Base-by-base conservation (phyloP, 2,888 invertebrate genomes). In the Andrena flavipes region DNA sequence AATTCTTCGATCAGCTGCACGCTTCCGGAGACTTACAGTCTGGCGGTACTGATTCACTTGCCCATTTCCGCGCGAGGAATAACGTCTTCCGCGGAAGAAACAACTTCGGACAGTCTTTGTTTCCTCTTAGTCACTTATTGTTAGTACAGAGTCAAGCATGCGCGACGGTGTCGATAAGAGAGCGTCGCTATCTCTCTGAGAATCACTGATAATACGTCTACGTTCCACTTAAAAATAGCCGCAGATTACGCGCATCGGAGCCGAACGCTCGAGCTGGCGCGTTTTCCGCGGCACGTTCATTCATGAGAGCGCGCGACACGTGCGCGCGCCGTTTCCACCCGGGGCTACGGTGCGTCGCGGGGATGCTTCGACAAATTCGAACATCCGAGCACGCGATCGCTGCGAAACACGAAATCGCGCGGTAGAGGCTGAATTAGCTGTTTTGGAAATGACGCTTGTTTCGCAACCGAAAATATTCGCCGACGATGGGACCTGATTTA, bases 131-230 rank as follows among this genome's bases (percentile, higher is more conserved):
- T 87, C 83, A 88, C 60, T 13, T 23, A 42, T 42, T 42, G 42
- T 16, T 42, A 35, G 59, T 56, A n/a, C 29, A 6, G 56, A 6
- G 56, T 13, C 26, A 48, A 48, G 62, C 71, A 63, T 76, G 73
- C 67, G 67, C 71, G 33, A n/a, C 60, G 29, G 30, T 68, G 49
- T 73, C 80, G 87, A 88, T 87, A 87, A 88, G 75, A 68, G 10
- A 30, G 13, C 33, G 42, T 16, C 59, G 59, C 48, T 87, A 87
- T 89, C 85, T 63, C 48, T 3, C 56, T 54, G 69, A 54, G 85
- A 77, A 88, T 88, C 87, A 69, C 78, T 84, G 87, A 88, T 88
- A 87, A 87, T 89, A 35, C 75, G 88, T 88, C 85, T 82, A 76
- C 70, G 81, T 69, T 74, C 75, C 79, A 75, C 75, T 88, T 88